A percentile compares a stretch with the other conserved stretches of the same genome.
Evolutionary conservation across 2,113 vertebrate genomes (phyloP).

Genomic region (Dasypus novemcinctus): DNA sequence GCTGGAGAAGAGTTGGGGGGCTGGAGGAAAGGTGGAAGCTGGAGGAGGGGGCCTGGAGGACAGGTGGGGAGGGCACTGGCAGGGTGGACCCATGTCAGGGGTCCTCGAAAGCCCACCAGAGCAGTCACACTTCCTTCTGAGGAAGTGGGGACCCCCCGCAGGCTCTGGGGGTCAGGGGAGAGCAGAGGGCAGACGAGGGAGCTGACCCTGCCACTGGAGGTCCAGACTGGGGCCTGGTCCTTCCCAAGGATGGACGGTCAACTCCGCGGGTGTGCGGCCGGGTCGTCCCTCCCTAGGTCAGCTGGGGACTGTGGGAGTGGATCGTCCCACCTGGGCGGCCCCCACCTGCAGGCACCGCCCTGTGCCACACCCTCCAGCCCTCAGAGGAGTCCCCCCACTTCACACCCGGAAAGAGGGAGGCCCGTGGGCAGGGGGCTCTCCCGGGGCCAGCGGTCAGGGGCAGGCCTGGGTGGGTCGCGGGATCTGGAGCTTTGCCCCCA

Average conservation of each 20-base stretch:
- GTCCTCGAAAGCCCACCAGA: not conserved
- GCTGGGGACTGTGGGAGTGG: not conserved
- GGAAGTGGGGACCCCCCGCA: not conserved
- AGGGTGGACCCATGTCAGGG: not conserved
- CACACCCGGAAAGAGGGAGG: not conserved
- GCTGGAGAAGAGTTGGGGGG: not conserved
- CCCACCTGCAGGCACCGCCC: no score
- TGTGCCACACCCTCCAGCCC: no score
- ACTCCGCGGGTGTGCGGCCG: not conserved
- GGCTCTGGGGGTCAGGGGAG: not conserved
- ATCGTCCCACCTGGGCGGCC: not conserved
- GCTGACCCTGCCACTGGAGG: not conserved
- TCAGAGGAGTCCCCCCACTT: no score
- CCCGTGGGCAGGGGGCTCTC: not conserved
- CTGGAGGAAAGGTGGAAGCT: not conserved
- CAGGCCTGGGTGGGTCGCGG: not conserved
- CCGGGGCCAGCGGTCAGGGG: not conserved
- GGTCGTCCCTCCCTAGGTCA: not conserved
- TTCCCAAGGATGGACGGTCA: not conserved
- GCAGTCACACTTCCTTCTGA: not conserved
- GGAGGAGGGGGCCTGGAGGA: not conserved
- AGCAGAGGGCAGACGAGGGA: not conserved
- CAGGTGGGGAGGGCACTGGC: not conserved
- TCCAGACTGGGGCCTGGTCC: not conserved
- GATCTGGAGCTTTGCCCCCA: not conserved